Evolutionary conservation across 2,113 vertebrate genomes (phyloP).

Genomic region (Variabilichromis moorii): DNA sequence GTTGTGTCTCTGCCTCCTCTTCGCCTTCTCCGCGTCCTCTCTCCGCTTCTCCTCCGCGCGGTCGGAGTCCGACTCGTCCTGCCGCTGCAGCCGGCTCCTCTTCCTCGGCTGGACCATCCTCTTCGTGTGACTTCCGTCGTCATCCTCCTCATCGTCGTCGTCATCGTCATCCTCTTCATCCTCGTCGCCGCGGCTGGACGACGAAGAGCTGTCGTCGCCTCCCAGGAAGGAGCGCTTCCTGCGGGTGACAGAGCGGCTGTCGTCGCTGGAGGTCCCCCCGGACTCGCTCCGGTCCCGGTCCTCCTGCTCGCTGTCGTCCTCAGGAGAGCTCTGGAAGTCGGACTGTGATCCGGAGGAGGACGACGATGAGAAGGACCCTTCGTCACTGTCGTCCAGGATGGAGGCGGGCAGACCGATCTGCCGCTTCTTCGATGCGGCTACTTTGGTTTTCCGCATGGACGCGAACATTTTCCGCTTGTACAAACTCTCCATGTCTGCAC

Average conservation of each 20-base stretch:
- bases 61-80: conserved; percentile 61
- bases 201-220: conserved; percentile 42
- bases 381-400: conserved; percentile 68
- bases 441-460: conserved; percentile 66
- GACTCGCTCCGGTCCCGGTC: conserved; percentile 30
- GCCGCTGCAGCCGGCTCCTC: conserved; percentile 48
- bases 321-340: conserved; percentile 49
- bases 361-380: conserved; percentile 62
- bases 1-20: conserved; percentile 57
- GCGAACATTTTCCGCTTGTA: conserved; percentile 71
- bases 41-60: conserved; percentile 35
- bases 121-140: not conserved
- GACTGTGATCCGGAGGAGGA: conserved; percentile 46
- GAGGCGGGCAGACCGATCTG: conserved; percentile 59
- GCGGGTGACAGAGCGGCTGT: conserved; percentile 52
- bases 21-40: conserved; percentile 51
- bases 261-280: conserved; percentile 47
- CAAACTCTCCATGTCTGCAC: conserved; percentile 61
- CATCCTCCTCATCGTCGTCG: not conserved
- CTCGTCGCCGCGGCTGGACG: not conserved
- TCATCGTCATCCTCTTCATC: not conserved
- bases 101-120: conserved; percentile 34
- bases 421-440: conserved; percentile 47
- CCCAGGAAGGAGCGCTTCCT: conserved; percentile 58
- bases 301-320: conserved; percentile 43